Percentiles rank a stretch among this genome's conserved stretches.
phyloP scores from a whole-genome alignment of 2,113 vertebrate species.

The Pangasianodon gigas region DNA sequence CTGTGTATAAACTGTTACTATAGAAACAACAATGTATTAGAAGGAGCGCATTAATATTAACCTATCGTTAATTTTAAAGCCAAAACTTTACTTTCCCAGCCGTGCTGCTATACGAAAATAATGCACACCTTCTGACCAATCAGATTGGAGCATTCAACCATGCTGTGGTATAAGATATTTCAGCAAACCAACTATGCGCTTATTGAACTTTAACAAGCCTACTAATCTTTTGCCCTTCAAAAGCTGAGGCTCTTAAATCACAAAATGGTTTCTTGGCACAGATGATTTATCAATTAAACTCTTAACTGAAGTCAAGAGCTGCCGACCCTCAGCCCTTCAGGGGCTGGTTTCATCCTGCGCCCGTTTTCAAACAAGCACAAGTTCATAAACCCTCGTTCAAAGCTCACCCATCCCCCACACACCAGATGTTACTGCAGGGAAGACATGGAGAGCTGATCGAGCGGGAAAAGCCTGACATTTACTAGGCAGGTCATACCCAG shows the following conservation, averaged over 20 bases:
- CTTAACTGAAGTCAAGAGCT: slow-evolving; percentile 44
- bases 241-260: slow-evolving; percentile 14
- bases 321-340: slow-evolving; percentile 30
- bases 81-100: neutral
- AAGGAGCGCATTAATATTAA: neutral
- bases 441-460: neutral
- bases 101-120: neutral
- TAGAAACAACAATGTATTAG: neutral
- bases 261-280: slow-evolving; percentile 27
- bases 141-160: neutral
- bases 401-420: slow-evolving; percentile 24
- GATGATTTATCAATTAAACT: slow-evolving; percentile 51
- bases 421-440: slow-evolving; percentile 38
- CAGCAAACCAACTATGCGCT: neutral
- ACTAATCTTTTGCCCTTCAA: neutral
- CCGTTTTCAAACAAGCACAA: slow-evolving; percentile 45
- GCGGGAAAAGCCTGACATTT: slow-evolving; percentile 34
- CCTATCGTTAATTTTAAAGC: no score
- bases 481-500: slow-evolving; percentile 39
- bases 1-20: neutral
- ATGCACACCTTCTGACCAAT: neutral
- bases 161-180: neutral
- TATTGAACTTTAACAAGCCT: neutral
- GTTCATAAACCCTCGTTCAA: slow-evolving; percentile 39
- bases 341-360: slow-evolving; percentile 27